phyloP scores from a whole-genome alignment of 2,797 vertebrate species.

The Garrulus glandarius region DNA sequence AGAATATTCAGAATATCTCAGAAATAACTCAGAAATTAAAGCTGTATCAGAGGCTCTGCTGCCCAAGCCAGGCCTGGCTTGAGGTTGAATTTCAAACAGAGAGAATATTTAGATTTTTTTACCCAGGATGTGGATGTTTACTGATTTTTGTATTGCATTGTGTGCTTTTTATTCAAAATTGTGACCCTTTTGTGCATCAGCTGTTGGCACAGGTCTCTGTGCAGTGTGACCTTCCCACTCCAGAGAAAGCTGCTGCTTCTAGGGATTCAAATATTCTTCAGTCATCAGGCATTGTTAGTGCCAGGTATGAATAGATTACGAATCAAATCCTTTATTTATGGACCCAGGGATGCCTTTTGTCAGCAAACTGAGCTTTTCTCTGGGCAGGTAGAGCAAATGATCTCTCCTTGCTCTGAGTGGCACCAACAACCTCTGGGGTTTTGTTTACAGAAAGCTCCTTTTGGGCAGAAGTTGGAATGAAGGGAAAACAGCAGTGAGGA shows the following conservation, averaged over 20 bases:
- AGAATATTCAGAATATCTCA: not conserved
- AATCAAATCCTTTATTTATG: not conserved
- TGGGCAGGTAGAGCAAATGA: not conserved
- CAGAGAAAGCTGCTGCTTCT: not conserved
- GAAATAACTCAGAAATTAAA: not conserved
- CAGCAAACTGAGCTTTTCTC: not conserved
- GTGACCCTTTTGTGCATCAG: not conserved
- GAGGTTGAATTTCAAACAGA: not conserved
- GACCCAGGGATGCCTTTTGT: not conserved
- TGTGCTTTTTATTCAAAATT: not conserved
- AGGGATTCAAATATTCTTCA: not conserved
- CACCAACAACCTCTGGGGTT: not conserved
- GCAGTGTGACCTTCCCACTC: not conserved
- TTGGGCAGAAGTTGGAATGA: not conserved
- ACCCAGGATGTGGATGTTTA: not conserved
- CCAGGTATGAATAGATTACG: not conserved
- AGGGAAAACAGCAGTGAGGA: not conserved
- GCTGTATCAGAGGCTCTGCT: not conserved
- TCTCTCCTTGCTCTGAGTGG: not conserved
- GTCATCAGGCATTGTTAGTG: not conserved
- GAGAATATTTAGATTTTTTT: not conserved
- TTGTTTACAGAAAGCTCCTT: not conserved
- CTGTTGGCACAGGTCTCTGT: not conserved
- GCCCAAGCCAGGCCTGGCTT: not conserved
- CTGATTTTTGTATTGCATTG: not conserved